Conservation (phyloP, 2,113 vertebrate genomes). For the Trogon surrucura region DNA sequence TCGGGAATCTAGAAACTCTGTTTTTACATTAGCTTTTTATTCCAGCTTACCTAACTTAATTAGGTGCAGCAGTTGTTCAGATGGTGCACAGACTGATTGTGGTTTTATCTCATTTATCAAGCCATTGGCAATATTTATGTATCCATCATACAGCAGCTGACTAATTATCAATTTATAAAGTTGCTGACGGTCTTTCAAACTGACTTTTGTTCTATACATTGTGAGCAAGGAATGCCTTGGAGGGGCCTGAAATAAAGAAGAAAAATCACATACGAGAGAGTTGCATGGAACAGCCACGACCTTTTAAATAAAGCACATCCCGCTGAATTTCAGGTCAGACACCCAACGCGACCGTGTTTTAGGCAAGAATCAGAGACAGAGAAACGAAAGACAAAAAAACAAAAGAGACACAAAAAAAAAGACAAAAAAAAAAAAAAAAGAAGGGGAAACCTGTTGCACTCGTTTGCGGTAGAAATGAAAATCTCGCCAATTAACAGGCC, state of each 20-base stretch:
- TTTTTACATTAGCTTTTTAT: not conserved
- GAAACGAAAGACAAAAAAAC: not conserved
- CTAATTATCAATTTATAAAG: constrained; percentile 97
- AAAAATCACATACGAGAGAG: constrained; percentile 23
- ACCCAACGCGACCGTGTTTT: not conserved
- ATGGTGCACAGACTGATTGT: constrained; percentile 91
- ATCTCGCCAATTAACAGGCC: accelerated
- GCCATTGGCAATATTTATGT: constrained; percentile 93
- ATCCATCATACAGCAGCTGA: constrained; percentile 97
- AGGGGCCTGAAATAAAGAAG: constrained; percentile 60
- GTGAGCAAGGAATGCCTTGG: constrained; percentile 62
- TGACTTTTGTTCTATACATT: constrained; percentile 97
- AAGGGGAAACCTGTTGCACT: not conserved
- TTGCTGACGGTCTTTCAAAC: constrained; percentile 95
- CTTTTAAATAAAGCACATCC: not conserved
- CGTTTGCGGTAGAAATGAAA: not conserved
- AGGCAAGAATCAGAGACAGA: not conserved
- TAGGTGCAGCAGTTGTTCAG: constrained; percentile 96
- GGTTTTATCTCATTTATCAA: constrained; percentile 95
- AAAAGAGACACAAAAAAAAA: too few species aligned
- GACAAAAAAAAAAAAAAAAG: not conserved
- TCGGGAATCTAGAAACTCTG: not conserved
- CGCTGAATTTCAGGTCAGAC: not conserved
- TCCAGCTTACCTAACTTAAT: constrained; percentile 88
- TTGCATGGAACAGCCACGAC: not conserved